phyloP scores from a whole-genome alignment of 2,888 invertebrate species.

The Byasa hedistus region DNA sequence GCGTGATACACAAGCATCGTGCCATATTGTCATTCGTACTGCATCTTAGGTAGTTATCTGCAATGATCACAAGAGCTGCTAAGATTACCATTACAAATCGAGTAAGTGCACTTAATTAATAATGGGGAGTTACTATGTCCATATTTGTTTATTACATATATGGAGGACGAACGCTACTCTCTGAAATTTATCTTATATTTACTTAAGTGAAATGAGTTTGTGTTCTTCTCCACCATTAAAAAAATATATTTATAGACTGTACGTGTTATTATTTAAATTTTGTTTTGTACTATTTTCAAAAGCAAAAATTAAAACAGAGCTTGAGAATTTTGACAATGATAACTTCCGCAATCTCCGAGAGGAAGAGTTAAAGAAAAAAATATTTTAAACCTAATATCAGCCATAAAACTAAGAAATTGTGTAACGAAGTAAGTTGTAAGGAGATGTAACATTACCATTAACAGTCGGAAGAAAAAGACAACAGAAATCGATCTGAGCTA shows the following conservation, averaged over 20 bases:
- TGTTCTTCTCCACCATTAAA: no score
- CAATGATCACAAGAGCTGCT: conserved; percentile 5
- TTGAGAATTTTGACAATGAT: no score
- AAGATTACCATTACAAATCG: conserved; percentile 12
- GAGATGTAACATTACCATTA: not conserved
- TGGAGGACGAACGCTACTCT: not conserved
- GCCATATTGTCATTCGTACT: conserved; percentile 13
- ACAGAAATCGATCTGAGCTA: not conserved
- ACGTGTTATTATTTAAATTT: no score
- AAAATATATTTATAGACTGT: no score
- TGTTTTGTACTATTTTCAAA: no score
- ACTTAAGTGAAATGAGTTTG: no score
- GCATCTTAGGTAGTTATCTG: conserved; percentile 7
- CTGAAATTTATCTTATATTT: not conserved
- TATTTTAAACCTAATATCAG: no score
- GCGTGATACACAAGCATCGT: conserved; percentile 1
- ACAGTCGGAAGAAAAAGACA: not conserved
- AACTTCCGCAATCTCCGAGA: no score
- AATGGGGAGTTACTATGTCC: not conserved
- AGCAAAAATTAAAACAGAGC: no score
- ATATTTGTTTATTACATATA: conserved; percentile 7
- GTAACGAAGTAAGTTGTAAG: not conserved
- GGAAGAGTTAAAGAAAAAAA: no score
- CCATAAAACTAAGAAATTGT: no score
- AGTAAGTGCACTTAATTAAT: conserved; percentile 20